These are phyloP conservation scores for Pipistrellus kuhlii DNA, from an alignment of 2,797 vertebrate species.

Conservation along the genomic window DNA sequence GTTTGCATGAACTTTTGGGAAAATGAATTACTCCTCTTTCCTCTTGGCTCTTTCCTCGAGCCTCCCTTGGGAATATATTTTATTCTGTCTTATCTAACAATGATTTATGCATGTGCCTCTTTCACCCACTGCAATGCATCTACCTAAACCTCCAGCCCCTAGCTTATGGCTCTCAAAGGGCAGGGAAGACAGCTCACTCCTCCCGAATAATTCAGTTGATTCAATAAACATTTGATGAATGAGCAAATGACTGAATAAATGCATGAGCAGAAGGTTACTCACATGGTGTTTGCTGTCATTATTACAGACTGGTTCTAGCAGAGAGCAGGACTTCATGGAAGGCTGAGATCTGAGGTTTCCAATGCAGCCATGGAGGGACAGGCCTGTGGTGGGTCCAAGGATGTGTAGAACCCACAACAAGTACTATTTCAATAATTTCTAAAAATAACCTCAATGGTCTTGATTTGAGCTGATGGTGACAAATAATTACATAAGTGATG, in stretches of 20 bases:
- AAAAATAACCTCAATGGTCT: not conserved
- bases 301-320: not conserved
- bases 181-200: not conserved
- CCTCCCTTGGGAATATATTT: not conserved
- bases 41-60: not conserved
- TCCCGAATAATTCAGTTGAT: constrained; percentile 9
- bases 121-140: not conserved
- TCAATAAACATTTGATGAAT: constrained; percentile 15
- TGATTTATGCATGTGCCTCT: not conserved
- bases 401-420: not conserved
- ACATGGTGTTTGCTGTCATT: not conserved
- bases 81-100: not conserved
- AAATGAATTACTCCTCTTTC: not conserved
- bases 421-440: not conserved
- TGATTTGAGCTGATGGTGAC: not conserved
- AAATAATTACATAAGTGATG: not conserved
- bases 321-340: not conserved
- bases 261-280: not conserved
- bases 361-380: not conserved
- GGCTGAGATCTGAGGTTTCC: not conserved
- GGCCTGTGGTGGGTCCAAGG: not conserved
- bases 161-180: not conserved
- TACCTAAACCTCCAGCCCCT: not conserved
- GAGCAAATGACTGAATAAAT: not conserved
- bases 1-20: not conserved